Evolutionary conservation across 2,888 invertebrate species (phyloP), one percentile per base, ranked within the genome.

Genomic region (Gastracanthus pulcherrimus): DNA sequence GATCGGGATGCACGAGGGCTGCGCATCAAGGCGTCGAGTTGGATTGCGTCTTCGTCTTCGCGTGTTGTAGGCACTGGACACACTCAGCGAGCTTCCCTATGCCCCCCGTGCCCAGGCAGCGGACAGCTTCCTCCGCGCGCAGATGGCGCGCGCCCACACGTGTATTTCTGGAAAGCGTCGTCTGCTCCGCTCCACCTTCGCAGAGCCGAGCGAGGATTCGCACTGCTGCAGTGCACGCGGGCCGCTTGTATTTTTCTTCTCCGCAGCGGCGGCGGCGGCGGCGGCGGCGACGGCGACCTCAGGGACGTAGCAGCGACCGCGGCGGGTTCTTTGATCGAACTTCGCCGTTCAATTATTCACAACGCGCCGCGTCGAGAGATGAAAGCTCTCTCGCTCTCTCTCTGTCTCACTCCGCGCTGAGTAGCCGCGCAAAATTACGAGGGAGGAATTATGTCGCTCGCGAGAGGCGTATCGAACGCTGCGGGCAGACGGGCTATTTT

Each of bases 131-230:
- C n/a, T 9, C n/a, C 45, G 45, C 45, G 62, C 38, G 67, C 45
- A 38, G 41, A 23, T 23, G 45, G 5, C 48, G 26, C 36, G 55
- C 76, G 58, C 70, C 48, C 70, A 29, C 70, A 13, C 38, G 9
- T 64, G 34, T 80, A 80, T 76, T 72, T 76, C 81, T 81, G 71
- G 81, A 76, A 76, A 72, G 48, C 19, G 76, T 81, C 81, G 72
- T 81, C 81, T 81, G 81, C 81, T 81, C 41, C 51, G n/a, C 51
- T 31, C 64, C 41, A n/a, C 38, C 26, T 26, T 9, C n/a, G 45
- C 41, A n/a, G 41, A 16, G 41, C 16, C 38, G 1, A 2, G n/a
- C n/a, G 7, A 41, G 3, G 11, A 41, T 41, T 3, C 16, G 13
- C 41, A 13, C 41, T 3, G 16, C 41, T 1, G 16, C 41, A 45